Percentiles rank a stretch among this genome's conserved stretches.
Evolutionary conservation across 2,797 vertebrate species (phyloP).

Genomic region (Tapera naevia): DNA sequence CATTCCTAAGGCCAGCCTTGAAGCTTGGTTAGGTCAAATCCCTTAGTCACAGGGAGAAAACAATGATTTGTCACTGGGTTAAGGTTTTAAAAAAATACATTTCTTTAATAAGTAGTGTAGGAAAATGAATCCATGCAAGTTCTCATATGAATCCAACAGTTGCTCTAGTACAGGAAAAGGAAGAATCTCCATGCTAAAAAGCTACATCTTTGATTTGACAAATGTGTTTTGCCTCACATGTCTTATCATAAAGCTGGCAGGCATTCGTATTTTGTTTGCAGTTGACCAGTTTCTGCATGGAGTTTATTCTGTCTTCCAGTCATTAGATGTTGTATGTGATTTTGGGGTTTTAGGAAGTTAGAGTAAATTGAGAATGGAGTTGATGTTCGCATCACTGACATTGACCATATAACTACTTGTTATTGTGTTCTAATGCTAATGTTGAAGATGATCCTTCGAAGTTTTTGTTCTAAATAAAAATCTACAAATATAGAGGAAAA

Average conservation of each 20-base stretch:
- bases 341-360: neutral
- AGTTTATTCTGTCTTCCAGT: neutral
- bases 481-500: neutral
- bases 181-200: neutral
- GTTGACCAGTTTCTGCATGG: neutral
- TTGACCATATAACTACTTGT: neutral
- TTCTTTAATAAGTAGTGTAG: neutral
- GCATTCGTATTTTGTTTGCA: neutral
- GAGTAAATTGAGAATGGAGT: neutral
- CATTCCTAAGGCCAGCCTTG: neutral
- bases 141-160: neutral
- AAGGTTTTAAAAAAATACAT: neutral
- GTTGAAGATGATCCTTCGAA: neutral
- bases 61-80: neutral
- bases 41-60: neutral
- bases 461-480: neutral
- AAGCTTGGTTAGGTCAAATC: neutral
- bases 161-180: neutral
- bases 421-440: neutral
- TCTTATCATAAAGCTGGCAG: neutral
- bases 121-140: neutral
- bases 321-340: neutral
- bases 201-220: neutral
- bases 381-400: neutral
- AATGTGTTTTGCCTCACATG: neutral